Evolutionary conservation across 2,113 vertebrate species (phyloP).

Genomic region (Crotalus horridus): DNA sequence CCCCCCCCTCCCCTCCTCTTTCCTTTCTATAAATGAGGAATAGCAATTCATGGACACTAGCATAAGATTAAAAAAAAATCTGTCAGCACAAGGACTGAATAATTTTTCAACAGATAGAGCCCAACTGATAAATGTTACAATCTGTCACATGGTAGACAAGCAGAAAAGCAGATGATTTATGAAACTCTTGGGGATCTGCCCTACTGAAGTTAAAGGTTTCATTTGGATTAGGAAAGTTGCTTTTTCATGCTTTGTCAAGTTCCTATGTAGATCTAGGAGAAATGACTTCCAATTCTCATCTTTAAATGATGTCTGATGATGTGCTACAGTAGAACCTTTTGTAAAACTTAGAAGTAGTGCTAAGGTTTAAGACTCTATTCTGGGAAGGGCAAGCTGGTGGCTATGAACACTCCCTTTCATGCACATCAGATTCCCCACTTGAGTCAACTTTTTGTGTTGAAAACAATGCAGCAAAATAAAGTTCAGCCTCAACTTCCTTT

Average conservation of each 20-base stretch:
- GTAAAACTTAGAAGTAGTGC: background rate
- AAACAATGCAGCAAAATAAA: background rate
- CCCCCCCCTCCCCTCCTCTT: accelerated
- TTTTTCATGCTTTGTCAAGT: background rate
- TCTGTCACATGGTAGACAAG: too few relatives aligned
- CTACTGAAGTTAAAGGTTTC: background rate
- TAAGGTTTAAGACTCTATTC: background rate
- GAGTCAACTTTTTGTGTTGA: background rate
- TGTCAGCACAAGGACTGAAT: background rate
- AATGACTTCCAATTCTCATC: background rate
- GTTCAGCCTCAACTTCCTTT: background rate
- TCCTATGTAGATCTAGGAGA: background rate
- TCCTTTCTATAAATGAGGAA: background rate
- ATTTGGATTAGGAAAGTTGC: background rate
- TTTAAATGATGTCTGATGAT: background rate
- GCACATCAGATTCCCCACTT: background rate
- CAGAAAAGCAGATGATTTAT: background rate
- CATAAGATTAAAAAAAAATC: background rate
- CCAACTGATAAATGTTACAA: background rate
- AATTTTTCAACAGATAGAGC: background rate
- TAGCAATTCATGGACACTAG: background rate
- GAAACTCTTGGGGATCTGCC: too few relatives aligned
- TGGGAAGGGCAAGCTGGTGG: background rate
- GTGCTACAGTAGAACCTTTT: background rate
- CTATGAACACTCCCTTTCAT: background rate